These are phyloP conservation scores for Dolichomitus sp. DNA, from an alignment of 2,888 invertebrate species.

Conservation along the genomic window DNA sequence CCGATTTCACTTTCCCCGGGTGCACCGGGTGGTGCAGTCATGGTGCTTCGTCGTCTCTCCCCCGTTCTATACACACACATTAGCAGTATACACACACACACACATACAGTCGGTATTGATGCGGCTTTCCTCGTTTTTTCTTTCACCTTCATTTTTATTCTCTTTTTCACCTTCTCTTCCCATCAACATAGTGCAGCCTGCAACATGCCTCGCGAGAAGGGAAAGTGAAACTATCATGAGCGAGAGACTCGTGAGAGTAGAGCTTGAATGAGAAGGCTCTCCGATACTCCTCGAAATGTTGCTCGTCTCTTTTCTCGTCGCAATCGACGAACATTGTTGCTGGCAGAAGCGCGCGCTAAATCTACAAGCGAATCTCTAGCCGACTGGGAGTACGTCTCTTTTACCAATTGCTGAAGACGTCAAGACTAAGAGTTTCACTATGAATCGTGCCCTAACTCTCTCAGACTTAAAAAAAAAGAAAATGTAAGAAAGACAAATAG, in stretches of 20 bases:
- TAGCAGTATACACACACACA: constrained; percentile 10
- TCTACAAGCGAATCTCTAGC: constrained; percentile 7
- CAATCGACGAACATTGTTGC: background rate
- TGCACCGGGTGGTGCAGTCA: constrained; percentile 71
- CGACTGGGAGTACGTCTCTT: background rate
- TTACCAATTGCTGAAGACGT: constrained; percentile 28
- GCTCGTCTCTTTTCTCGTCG: background rate
- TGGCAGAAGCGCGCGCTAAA: constrained; percentile 8
- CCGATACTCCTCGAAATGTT: constrained; percentile 40
- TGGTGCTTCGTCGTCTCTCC: constrained; percentile 69
- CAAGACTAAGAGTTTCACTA: constrained; percentile 25
- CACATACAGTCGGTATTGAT: constrained; percentile 22
- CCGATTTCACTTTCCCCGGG: constrained; percentile 83
- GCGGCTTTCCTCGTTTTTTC: constrained; percentile 53
- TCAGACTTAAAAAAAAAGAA: background rate
- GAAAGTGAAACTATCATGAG: constrained; percentile 65
- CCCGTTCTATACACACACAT: constrained; percentile 41
- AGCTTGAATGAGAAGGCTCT: constrained; percentile 33
- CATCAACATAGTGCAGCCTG: constrained; percentile 32
- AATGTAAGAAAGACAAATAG: constrained; percentile 26
- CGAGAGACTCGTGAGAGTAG: constrained; percentile 36
- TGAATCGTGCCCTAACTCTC: constrained; percentile 1
- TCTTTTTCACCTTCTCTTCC: constrained; percentile 57
- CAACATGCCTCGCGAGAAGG: constrained; percentile 48
- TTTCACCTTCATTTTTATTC: constrained; percentile 44